Evolutionary conservation across 30 jellyfish, hydroid and myxozoan genomes (phyloP).

Genomic region (Aurelia coerulea): DNA sequence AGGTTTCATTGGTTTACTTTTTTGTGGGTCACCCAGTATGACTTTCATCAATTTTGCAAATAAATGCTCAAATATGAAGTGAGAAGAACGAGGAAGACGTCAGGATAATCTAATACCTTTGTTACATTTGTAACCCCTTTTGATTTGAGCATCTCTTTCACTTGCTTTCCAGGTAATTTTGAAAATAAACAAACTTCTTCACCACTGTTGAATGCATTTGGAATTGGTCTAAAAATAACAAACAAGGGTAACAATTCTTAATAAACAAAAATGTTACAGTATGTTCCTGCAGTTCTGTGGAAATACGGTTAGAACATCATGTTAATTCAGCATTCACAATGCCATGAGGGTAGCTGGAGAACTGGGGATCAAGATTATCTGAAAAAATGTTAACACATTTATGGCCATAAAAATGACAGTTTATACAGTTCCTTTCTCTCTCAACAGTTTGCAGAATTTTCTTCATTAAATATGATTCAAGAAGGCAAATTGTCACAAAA

Average conservation of each 20-base stretch:
- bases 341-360: too few relatives aligned
- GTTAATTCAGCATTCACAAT: too few relatives aligned
- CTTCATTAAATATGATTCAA: too few relatives aligned
- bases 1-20: too few relatives aligned
- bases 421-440: too few relatives aligned
- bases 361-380: too few relatives aligned
- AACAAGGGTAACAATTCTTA: neutral
- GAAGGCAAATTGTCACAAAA: too few relatives aligned
- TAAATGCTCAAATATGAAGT: neutral
- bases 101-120: slow-evolving; percentile 51
- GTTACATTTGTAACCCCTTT: slow-evolving; percentile 76
- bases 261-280: neutral
- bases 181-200: slow-evolving; percentile 85
- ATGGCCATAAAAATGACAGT: too few relatives aligned
- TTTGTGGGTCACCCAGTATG: neutral
- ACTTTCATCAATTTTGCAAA: neutral
- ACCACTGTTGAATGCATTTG: slow-evolving; percentile 61
- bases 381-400: too few relatives aligned
- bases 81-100: neutral
- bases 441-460: too few relatives aligned
- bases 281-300: neutral
- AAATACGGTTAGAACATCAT: too few relatives aligned
- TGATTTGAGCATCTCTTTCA: slow-evolving; percentile 56
- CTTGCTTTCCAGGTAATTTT: slow-evolving; percentile 87
- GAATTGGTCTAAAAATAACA: slow-evolving; percentile 66